Percentiles rank a stretch among this genome's conserved stretches.
Evolutionary conservation across 2,888 invertebrate genomes (phyloP).

Genomic region (Rapana venosa): DNA sequence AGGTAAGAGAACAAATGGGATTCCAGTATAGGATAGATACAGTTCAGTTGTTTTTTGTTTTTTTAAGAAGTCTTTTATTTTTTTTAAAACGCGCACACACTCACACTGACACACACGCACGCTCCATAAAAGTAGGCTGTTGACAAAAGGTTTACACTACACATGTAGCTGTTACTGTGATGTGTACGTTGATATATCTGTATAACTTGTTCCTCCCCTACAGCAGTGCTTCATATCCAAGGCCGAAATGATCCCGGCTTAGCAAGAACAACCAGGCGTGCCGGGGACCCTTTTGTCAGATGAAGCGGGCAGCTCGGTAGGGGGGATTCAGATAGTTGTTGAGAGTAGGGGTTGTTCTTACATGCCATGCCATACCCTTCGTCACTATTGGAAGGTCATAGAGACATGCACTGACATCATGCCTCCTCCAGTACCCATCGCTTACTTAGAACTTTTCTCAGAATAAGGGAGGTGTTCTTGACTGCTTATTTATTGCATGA

Average conservation of each 20-base stretch:
- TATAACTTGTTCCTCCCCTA: conserved; percentile 36
- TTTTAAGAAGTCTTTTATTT: too few relatives aligned
- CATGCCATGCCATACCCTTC: conserved; percentile 20
- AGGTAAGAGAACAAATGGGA: too few relatives aligned
- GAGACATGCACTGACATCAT: neutral
- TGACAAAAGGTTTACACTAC: neutral
- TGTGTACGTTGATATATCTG: conserved; percentile 24
- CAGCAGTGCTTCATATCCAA: conserved; percentile 29
- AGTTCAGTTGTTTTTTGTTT: too few relatives aligned
- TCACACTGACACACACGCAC: neutral
- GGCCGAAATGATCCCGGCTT: conserved; percentile 36
- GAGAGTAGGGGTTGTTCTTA: conserved; percentile 24
- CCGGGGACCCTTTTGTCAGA: conserved; percentile 9
- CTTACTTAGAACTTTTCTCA: too few relatives aligned
- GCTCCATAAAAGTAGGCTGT: too few relatives aligned
- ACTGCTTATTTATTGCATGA: too few relatives aligned
- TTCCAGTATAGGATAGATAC: too few relatives aligned
- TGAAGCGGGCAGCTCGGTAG: conserved; percentile 36
- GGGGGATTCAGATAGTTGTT: conserved; percentile 22
- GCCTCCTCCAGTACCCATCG: too few relatives aligned
- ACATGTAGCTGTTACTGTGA: neutral
- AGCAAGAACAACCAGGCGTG: neutral
- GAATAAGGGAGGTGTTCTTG: too few relatives aligned
- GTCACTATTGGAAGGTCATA: neutral
- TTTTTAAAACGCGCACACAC: neutral